Percentiles rank a stretch among this genome's conserved stretches.
phyloP scores from a whole-genome alignment of 2,888 invertebrate genomes.

The Drosophila pseudotakahashii region DNA sequence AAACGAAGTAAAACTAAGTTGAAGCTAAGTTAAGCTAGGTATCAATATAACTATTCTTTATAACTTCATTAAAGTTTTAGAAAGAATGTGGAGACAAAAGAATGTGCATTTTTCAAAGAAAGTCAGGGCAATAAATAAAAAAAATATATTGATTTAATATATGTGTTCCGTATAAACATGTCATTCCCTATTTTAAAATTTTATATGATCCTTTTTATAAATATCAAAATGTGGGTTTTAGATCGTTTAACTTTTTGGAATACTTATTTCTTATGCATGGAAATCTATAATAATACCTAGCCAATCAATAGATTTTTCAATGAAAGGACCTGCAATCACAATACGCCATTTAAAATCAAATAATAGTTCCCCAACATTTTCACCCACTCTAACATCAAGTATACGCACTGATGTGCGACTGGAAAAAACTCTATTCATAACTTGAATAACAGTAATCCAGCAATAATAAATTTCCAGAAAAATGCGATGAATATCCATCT shows the following conservation, averaged over 20 bases:
- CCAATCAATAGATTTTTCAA: background rate
- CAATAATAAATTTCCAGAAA: slow-evolving; percentile 35
- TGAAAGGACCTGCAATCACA: background rate
- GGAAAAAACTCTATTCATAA: background rate
- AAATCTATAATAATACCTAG: background rate
- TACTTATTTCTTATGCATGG: too few species aligned
- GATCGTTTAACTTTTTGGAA: too few species aligned
- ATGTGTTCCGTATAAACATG: too few species aligned
- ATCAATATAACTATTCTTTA: background rate
- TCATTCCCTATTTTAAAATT: too few species aligned
- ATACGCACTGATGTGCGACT: slow-evolving; percentile 32
- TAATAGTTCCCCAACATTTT: background rate
- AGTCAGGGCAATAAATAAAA: background rate
- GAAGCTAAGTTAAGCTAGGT: background rate
- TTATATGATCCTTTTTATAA: too few species aligned
- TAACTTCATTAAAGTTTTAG: background rate
- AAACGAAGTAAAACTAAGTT: background rate
- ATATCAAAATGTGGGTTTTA: too few species aligned
- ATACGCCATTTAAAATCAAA: background rate
- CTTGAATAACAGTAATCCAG: slow-evolving; percentile 1
- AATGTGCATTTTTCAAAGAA: background rate
- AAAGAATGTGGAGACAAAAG: background rate
- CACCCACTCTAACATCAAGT: slow-evolving; percentile 24
- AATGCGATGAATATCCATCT: slow-evolving; percentile 13
- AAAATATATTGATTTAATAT: background rate